Conservation (phyloP, 2,113 vertebrate species). For the Hemichromis elongatus region DNA sequence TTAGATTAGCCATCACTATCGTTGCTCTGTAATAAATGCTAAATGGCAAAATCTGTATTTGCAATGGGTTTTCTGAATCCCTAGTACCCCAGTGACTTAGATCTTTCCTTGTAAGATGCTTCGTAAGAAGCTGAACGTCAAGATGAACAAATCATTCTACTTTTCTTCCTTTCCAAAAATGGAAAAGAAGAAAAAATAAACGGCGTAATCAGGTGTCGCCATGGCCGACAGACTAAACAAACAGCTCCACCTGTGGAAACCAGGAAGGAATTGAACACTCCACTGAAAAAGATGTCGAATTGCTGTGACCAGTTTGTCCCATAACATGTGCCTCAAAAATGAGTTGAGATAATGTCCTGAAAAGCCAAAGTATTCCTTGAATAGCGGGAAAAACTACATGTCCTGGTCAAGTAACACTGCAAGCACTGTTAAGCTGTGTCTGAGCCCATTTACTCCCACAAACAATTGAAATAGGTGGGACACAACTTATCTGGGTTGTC, state of each 20-base stretch:
- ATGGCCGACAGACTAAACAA: background rate
- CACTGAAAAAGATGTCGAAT: background rate
- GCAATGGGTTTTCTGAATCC: background rate
- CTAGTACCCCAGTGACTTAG: background rate
- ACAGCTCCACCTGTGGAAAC: background rate
- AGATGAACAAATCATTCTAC: background rate
- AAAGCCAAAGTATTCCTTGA: background rate
- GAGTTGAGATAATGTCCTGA: background rate
- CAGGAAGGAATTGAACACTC: background rate
- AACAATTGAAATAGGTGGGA: background rate
- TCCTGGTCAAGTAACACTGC: background rate
- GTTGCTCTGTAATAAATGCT: background rate
- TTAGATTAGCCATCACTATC: background rate
- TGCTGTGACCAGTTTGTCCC: background rate
- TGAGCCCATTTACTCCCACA: background rate
- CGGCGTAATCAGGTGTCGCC: background rate
- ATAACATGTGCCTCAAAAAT: no score
- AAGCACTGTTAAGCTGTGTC: background rate
- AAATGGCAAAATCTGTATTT: background rate
- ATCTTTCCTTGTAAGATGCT: background rate
- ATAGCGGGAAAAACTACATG: background rate
- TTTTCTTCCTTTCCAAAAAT: background rate
- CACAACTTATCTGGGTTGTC: conserved; percentile 8
- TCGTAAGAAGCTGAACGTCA: background rate
- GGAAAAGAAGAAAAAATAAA: background rate